Percentiles rank a stretch among this genome's conserved stretches.
phyloP scores from a whole-genome alignment of 2,113 vertebrate genomes.

The Plecturocebus donacophilus region DNA sequence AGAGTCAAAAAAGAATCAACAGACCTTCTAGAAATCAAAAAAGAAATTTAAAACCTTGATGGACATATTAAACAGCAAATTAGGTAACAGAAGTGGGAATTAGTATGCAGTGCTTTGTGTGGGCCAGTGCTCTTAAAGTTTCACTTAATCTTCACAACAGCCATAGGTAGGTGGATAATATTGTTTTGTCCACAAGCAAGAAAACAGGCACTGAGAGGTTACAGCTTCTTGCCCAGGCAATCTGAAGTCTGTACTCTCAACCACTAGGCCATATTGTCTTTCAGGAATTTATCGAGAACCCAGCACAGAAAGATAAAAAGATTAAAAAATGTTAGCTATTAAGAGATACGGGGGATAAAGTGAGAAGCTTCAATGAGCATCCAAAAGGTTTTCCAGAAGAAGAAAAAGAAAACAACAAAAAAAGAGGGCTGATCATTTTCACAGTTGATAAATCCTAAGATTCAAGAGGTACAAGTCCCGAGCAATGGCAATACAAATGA shows the following conservation, averaged over 20 bases:
- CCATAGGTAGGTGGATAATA: neutral
- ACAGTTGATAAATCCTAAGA: neutral
- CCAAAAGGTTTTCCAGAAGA: neutral
- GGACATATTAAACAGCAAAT: neutral
- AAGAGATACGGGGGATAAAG: neutral
- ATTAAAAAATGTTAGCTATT: neutral
- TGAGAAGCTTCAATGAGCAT: neutral
- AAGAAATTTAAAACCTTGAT: neutral
- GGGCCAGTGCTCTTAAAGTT: neutral
- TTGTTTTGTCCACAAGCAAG: neutral
- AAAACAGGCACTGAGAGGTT: neutral
- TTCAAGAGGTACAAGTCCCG: neutral
- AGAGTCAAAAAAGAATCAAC: neutral
- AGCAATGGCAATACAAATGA: neutral
- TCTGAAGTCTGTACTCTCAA: neutral
- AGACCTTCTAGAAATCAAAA: neutral
- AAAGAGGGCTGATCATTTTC: neutral
- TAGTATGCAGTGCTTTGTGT: neutral
- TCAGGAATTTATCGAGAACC: neutral
- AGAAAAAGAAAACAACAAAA: neutral
- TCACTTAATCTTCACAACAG: neutral
- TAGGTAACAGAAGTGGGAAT: neutral
- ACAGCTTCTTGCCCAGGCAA: neutral
- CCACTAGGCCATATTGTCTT: neutral
- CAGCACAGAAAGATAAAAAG: neutral